Conservation (phyloP, 2,888 invertebrate species). For the Trachelus stipa region DNA sequence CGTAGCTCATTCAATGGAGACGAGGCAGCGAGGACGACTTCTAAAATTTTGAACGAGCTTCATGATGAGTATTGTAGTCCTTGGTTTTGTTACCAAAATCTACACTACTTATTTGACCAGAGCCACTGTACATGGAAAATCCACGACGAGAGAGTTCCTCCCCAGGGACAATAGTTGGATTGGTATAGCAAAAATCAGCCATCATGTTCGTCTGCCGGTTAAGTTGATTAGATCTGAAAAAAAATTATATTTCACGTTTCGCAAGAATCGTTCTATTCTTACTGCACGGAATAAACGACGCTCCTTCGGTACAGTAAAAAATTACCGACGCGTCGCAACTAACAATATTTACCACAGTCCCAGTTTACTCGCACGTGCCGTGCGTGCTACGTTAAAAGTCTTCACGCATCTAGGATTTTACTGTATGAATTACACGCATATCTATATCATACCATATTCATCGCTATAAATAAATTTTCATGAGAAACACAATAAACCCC, state of each 20-base stretch:
- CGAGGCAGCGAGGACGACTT: neutral
- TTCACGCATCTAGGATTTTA: neutral
- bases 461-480: neutral
- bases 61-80: slow-evolving; percentile 40
- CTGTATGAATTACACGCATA: neutral
- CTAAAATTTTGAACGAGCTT: slow-evolving; percentile 53
- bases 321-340: slow-evolving; percentile 4
- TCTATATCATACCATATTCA: neutral
- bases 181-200: slow-evolving; percentile 66
- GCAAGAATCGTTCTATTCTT: neutral
- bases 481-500: neutral
- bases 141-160: slow-evolving; percentile 72
- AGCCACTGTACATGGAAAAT: slow-evolving; percentile 71
- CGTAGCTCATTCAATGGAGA: neutral
- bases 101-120: slow-evolving; percentile 61
- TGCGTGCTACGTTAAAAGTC: neutral
- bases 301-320: neutral
- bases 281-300: neutral
- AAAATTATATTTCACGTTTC: neutral
- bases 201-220: slow-evolving; percentile 56
- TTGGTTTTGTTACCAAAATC: slow-evolving; percentile 37
- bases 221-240: slow-evolving; percentile 53
- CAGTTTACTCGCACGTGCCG: neutral
- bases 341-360: neutral
- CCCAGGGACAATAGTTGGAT: slow-evolving; percentile 70